These are phyloP conservation scores for Andrena fulva DNA, from an alignment of 2,888 invertebrate genomes.

Conservation along the genomic window DNA sequence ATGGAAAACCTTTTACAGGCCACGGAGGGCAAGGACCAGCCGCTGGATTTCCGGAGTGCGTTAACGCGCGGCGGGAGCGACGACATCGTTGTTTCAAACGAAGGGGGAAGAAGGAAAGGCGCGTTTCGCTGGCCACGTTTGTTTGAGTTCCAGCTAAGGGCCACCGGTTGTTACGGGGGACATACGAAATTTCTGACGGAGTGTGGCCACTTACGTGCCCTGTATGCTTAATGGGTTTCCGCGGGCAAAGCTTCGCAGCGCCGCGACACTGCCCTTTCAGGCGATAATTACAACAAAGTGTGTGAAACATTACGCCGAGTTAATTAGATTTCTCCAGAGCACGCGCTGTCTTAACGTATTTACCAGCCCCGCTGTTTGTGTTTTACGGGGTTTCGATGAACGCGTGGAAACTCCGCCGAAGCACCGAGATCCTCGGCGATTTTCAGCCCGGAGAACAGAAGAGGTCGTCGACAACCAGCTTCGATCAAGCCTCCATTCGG, in stretches of 20 bases:
- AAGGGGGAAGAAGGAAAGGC: neutral
- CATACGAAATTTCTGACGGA: slow-evolving; percentile 32
- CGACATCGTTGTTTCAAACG: neutral
- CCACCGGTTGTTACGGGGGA: slow-evolving; percentile 54
- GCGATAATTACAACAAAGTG: slow-evolving; percentile 24
- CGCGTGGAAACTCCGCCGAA: too few species aligned
- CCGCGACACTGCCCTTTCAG: slow-evolving; percentile 9
- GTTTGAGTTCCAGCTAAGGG: slow-evolving; percentile 46
- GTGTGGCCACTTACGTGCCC: slow-evolving; percentile 17
- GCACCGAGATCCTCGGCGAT: too few species aligned
- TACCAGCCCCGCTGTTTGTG: neutral
- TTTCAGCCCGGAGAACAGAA: too few species aligned
- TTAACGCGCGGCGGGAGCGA: neutral
- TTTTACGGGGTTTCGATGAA: neutral
- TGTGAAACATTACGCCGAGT: neutral
- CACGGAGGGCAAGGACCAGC: neutral
- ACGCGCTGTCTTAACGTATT: neutral
- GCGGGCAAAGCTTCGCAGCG: slow-evolving; percentile 7
- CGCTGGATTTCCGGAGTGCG: neutral
- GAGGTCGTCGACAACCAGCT: neutral
- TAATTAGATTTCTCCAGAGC: neutral
- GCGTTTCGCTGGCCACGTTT: neutral
- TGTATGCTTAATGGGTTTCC: slow-evolving; percentile 40
- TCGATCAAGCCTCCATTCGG: neutral
- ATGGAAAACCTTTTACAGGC: neutral